Evolutionary conservation across 1,140 invertebrate species (phyloP).

Genomic region (Tribolium madens): DNA sequence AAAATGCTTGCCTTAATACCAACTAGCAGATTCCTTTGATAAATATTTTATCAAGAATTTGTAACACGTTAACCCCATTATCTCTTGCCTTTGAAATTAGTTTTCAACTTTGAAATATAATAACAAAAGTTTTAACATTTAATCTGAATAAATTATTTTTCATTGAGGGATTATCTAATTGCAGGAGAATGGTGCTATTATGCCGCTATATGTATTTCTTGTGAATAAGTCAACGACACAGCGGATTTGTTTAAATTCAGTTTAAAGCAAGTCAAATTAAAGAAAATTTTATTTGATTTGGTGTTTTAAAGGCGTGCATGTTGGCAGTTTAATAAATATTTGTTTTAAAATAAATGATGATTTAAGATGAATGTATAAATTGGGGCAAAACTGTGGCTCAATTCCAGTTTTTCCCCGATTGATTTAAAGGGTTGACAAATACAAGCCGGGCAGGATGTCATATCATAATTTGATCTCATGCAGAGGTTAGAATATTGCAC

Average conservation of each 20-base stretch:
- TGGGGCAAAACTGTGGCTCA: not conserved
- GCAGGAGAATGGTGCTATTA: not conserved
- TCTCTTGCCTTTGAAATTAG: constrained; percentile 19
- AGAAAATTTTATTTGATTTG: not conserved
- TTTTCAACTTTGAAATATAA: constrained; percentile 5
- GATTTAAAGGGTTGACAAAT: constrained; percentile 50
- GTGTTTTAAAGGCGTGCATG: constrained; percentile 13
- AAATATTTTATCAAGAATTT: constrained; percentile 48
- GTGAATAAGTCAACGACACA: not conserved
- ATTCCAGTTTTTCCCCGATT: not conserved
- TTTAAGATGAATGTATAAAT: not conserved
- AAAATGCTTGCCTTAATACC: constrained; percentile 50
- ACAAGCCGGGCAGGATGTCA: constrained; percentile 54
- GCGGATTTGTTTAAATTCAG: not conserved
- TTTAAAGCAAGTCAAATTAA: too few relatives aligned
- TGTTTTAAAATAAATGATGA: not conserved
- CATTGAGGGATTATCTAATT: not conserved
- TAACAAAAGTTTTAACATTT: constrained; percentile 1
- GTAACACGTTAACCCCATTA: constrained; percentile 42
- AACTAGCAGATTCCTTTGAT: constrained; percentile 52
- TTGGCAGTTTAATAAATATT: constrained; percentile 19
- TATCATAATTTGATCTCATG: constrained; percentile 42
- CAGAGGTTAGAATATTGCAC: constrained; percentile 43
- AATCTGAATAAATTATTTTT: not conserved
- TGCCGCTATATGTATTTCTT: constrained; percentile 2